Evolutionary conservation across 2,888 invertebrate species (phyloP).

Genomic region (Volucella bombylans): DNA sequence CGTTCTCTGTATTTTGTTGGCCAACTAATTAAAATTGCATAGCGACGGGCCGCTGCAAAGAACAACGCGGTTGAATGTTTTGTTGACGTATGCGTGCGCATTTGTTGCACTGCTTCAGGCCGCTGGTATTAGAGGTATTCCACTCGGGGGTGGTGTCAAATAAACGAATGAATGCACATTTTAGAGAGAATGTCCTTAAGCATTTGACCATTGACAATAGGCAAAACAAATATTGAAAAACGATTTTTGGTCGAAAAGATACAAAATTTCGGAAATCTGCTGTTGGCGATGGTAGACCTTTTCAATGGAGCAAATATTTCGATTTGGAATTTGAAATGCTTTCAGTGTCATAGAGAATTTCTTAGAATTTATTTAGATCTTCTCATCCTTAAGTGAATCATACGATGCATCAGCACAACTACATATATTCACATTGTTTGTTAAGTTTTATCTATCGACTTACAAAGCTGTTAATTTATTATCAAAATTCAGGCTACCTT

Average conservation of each 20-base stretch:
- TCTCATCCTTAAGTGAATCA: no score
- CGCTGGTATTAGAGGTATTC: not conserved
- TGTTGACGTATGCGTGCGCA: not conserved
- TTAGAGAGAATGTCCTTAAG: slow-evolving; percentile 17
- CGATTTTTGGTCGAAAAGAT: slow-evolving; percentile 14
- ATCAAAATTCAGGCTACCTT: no score
- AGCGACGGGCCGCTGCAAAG: not conserved
- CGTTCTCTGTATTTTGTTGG: slow-evolving; percentile 45
- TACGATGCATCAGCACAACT: no score
- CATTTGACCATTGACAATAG: slow-evolving; percentile 21
- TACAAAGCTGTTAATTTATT: no score
- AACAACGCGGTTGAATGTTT: not conserved
- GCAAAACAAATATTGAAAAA: slow-evolving; percentile 16
- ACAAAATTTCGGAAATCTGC: no score
- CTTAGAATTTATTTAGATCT: no score
- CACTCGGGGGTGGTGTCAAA: slow-evolving; percentile 9
- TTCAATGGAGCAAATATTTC: no score
- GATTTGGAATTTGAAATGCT: no score
- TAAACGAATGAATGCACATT: slow-evolving; percentile 36
- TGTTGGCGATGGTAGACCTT: no score
- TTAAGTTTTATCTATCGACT: no score
- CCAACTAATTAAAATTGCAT: slow-evolving; percentile 65
- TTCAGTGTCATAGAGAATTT: no score
- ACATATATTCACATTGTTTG: no score
- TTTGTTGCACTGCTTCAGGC: slow-evolving; percentile 6